phyloP scores from a whole-genome alignment of 2,888 invertebrate species.

The Carpatolechia fugitivella region DNA sequence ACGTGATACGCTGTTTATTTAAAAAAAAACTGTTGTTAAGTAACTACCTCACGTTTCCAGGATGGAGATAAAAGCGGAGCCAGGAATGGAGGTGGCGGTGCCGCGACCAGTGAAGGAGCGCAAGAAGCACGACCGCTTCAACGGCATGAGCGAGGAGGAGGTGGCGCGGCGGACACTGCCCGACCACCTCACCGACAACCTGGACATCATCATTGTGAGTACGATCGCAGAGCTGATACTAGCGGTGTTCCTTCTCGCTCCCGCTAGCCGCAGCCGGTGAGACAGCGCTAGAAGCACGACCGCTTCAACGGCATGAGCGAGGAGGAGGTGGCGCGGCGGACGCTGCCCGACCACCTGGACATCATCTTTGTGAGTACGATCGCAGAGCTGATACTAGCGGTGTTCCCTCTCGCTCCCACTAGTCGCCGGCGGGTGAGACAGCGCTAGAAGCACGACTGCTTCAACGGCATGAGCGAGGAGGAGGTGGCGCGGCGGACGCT shows the following conservation, averaged over 20 bases:
- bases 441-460: constrained; percentile 95
- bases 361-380: constrained; percentile 90
- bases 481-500: constrained; percentile 95
- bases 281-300: no score
- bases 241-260: background rate
- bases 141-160: constrained; percentile 98
- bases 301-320: constrained; percentile 89
- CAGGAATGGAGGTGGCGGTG: constrained; percentile 73
- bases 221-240: background rate
- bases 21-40: no score
- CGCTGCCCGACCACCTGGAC: constrained; percentile 97
- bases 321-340: constrained; percentile 95
- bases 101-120: constrained; percentile 87
- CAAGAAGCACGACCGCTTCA: constrained; percentile 96
- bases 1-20: no score
- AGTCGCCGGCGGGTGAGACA: no score
- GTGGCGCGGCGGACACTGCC: constrained; percentile 95
- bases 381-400: background rate
- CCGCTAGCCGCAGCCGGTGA: no score
- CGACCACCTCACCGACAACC: constrained; percentile 94
- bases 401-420: background rate
- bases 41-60: constrained; percentile 43
- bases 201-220: constrained; percentile 96
- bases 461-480: constrained; percentile 97
- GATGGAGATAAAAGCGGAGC: constrained; percentile 74